A percentile compares a stretch with the other conserved stretches of the same genome.
Evolutionary conservation across 2,113 vertebrate species (phyloP).

Genomic region (Corythaixoides concolor): DNA sequence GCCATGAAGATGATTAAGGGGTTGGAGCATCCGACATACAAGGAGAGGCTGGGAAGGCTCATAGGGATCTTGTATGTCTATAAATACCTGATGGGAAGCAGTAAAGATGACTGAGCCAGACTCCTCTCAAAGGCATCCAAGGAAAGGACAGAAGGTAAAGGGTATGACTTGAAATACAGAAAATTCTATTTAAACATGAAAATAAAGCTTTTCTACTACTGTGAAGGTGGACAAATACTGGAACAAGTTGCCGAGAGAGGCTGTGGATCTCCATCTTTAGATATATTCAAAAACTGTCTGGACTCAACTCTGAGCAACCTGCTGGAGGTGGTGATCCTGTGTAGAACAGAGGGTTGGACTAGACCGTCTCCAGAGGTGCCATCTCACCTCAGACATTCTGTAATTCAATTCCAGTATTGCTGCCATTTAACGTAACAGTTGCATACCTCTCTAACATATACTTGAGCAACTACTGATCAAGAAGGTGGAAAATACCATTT

Average conservation of each 20-base stretch:
- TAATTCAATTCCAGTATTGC: neutral
- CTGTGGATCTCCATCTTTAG: neutral
- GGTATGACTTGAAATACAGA: neutral
- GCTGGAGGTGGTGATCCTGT: neutral
- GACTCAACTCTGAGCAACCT: neutral
- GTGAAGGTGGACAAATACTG: neutral
- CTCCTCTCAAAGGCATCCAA: neutral
- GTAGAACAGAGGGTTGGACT: neutral
- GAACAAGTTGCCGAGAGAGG: neutral
- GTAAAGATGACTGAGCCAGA: neutral
- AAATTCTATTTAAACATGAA: neutral
- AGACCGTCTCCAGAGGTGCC: neutral
- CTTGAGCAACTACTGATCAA: neutral
- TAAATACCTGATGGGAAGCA: neutral
- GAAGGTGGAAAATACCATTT: neutral
- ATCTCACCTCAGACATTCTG: neutral
- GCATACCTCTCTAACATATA: no score
- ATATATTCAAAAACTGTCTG: neutral
- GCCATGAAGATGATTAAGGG: neutral
- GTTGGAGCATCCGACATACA: rapidly evolving
- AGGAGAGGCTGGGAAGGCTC: neutral
- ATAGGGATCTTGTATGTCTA: rapidly evolving
- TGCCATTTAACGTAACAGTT: neutral
- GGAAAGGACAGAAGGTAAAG: neutral
- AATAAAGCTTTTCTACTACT: neutral